These are phyloP conservation scores for Hyperoplus immaculatus DNA, from an alignment of 2,797 vertebrate genomes.

Conservation along the genomic window DNA sequence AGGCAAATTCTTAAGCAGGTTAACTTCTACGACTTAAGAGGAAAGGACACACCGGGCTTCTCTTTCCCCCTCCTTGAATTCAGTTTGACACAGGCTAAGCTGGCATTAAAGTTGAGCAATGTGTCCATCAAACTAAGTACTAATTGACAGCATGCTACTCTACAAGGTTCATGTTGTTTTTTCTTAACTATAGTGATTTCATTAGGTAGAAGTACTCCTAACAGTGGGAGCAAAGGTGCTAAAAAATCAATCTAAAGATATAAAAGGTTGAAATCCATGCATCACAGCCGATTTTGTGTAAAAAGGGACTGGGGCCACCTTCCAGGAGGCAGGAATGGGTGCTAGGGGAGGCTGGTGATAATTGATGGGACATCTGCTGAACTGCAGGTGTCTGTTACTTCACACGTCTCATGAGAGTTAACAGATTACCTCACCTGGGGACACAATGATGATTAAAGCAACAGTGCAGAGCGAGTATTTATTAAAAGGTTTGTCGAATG, in stretches of 20 bases:
- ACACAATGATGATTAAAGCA: constrained; percentile 76
- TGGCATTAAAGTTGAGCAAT: constrained; percentile 64
- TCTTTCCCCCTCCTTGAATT: constrained; percentile 56
- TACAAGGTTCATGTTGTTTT: not conserved
- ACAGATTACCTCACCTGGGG: constrained; percentile 83
- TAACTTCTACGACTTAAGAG: constrained; percentile 73
- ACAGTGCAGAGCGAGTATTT: constrained; percentile 45
- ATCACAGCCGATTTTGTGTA: not conserved
- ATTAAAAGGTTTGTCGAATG: no score
- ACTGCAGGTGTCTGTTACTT: constrained; percentile 84
- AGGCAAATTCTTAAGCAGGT: constrained; percentile 81
- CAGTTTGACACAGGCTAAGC: constrained; percentile 53
- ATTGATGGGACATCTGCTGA: constrained; percentile 87
- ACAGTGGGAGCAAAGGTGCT: constrained; percentile 19
- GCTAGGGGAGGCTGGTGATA: constrained; percentile 71
- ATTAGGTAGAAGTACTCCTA: not conserved
- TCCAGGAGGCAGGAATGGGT: constrained; percentile 39
- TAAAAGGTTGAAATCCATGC: not conserved
- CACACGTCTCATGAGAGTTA: constrained; percentile 76
- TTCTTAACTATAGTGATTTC: not conserved
- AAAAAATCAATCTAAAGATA: not conserved
- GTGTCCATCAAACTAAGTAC: constrained; percentile 55
- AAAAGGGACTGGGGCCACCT: constrained; percentile 17
- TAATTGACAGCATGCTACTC: constrained; percentile 44
- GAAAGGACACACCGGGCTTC: constrained; percentile 63